Conservation (phyloP, 2,113 vertebrate genomes). For the Narcine bancroftii region DNA sequence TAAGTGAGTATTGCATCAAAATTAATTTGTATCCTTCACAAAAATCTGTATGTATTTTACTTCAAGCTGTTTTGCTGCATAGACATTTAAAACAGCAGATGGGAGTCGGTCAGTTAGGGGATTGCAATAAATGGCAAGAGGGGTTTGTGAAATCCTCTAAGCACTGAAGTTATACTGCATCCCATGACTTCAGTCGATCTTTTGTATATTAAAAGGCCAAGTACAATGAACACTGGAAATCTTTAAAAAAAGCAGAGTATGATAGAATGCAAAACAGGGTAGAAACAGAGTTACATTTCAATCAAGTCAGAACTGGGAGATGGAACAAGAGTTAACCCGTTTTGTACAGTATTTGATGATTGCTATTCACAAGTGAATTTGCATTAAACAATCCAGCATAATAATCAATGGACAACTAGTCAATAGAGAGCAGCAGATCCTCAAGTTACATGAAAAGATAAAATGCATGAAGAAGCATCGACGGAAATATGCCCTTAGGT, state of each 20-base stretch:
- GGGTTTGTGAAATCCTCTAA: slow-evolving; percentile 20
- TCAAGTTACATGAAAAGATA: background rate
- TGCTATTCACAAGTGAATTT: background rate
- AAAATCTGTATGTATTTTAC: background rate
- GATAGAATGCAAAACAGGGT: background rate
- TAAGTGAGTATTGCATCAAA: background rate
- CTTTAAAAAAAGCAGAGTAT: too few species aligned
- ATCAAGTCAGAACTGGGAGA: background rate
- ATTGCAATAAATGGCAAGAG: slow-evolving; percentile 3
- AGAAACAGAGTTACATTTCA: background rate
- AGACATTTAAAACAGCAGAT: slow-evolving; percentile 23
- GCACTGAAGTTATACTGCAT: background rate
- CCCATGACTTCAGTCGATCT: background rate
- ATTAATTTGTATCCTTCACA: background rate
- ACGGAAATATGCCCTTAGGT: background rate
- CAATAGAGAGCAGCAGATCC: background rate
- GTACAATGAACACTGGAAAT: background rate
- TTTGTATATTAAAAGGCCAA: background rate
- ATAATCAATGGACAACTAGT: background rate
- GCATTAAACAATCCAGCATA: background rate
- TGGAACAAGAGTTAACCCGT: background rate
- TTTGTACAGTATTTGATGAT: background rate
- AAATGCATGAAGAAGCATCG: background rate
- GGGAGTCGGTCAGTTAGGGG: slow-evolving; percentile 1
- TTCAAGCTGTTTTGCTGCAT: slow-evolving; percentile 11